Conservation (phyloP, 2,113 vertebrate species). For the Gallinago paraguaiae region DNA sequence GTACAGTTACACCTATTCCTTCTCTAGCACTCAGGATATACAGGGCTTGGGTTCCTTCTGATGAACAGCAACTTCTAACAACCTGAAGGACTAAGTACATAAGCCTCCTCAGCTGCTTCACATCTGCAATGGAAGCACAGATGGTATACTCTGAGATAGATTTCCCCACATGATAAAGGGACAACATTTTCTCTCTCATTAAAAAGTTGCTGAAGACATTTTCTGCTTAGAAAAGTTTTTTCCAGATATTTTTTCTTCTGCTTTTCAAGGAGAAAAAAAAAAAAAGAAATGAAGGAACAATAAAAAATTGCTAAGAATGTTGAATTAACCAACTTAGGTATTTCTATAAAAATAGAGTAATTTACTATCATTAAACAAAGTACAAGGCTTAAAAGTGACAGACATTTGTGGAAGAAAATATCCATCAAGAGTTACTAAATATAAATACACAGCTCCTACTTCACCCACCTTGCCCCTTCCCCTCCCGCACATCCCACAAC, state of each 20-base stretch:
- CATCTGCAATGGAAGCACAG: background rate
- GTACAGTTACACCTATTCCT: background rate
- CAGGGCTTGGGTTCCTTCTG: background rate
- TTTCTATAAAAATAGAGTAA: background rate
- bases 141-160: background rate
- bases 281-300: background rate
- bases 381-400: background rate
- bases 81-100: background rate
- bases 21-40: background rate
- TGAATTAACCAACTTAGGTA: background rate
- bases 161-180: background rate
- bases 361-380: background rate
- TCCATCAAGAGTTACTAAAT: background rate
- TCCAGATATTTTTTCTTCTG: background rate
- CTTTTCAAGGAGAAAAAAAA: background rate
- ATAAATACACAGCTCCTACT: background rate
- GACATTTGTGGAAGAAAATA: background rate
- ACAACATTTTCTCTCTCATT: background rate
- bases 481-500: background rate
- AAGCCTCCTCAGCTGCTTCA: background rate
- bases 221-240: background rate
- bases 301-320: background rate
- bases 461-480: background rate
- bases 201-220: background rate
- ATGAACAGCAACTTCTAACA: background rate